These are phyloP conservation scores for Arenicola marina DNA, from an alignment of 2,888 invertebrate genomes.

Conservation along the genomic window DNA sequence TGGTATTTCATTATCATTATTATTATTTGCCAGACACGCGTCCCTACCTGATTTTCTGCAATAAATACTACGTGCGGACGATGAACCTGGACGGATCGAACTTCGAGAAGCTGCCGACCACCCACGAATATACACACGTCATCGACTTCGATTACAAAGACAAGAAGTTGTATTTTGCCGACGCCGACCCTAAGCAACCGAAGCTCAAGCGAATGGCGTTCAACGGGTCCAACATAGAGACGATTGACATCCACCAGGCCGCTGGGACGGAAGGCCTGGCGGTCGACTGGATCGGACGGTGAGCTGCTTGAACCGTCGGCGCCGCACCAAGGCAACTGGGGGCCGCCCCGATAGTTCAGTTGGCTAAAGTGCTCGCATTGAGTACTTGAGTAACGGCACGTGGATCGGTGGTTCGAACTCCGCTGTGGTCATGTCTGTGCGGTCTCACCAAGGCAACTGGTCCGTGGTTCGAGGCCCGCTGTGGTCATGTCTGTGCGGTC, in stretches of 20 bases:
- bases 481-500: too few species aligned
- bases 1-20: too few species aligned
- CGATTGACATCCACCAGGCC: slow-evolving; percentile 7
- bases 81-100: slow-evolving; percentile 66
- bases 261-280: slow-evolving; percentile 79
- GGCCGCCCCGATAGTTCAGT: too few species aligned
- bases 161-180: slow-evolving; percentile 91
- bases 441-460: too few species aligned
- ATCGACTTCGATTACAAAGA: slow-evolving; percentile 79
- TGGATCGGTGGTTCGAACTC: too few species aligned
- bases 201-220: slow-evolving; percentile 7
- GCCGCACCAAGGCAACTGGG: too few species aligned
- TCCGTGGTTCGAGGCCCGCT: too few species aligned
- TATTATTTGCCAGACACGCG: too few species aligned
- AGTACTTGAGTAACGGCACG: too few species aligned
- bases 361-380: too few species aligned
- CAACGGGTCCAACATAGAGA: slow-evolving; percentile 1
- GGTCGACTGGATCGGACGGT: slow-evolving; percentile 81
- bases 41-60: slow-evolving; percentile 72
- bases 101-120: slow-evolving; percentile 48
- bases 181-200: slow-evolving; percentile 67
- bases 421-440: too few species aligned
- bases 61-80: slow-evolving; percentile 82
- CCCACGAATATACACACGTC: slow-evolving; percentile 84
- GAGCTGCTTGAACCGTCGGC: too few species aligned